Evolutionary conservation across 2,888 invertebrate genomes (phyloP), one percentile per base, ranked within the genome.

Genomic region (Apamea crenata): DNA sequence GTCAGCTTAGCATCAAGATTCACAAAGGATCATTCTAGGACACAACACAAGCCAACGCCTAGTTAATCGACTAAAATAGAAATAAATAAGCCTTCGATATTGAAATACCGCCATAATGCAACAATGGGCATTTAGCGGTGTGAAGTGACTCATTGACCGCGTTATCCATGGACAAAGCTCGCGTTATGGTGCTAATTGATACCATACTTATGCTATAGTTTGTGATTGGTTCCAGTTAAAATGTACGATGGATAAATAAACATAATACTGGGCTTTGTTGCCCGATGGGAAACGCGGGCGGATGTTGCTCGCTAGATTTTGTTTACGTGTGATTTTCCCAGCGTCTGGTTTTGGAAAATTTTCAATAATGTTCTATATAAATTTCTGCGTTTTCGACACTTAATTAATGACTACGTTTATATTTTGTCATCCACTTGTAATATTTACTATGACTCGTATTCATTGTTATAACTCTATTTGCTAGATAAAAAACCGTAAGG

Each of bases 201-300:
- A 86, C 90, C 89, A 83, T 81, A 80, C 88, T 86, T 87, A 85
- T 81, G 78, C 85, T 78, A 83, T 87, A 81, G 77, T 90, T 89
- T 89, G 86, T 86, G 88, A 89, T 89, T 89, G 88, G 89, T 88
- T 89, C 88, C 90, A 90, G 82, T 90, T 89, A 81, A 84, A 86
- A 90, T 90, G 68, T 83, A 76, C 74, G 77, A 59, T 79, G 83
- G n/a, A 85, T 89, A 90, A 87, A 88, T 90, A 90, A 88, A 90
- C 77, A 90, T 87, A 90, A 87, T 85, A 78, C 75, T 59, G 16
- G 56, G 69, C 81, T 87, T 85, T 87, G 89, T 88, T 50, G 47
- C 70, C 32, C 44, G 72, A 40, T 84, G 68, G 16, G 71, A 74
- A 87, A 36, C 50, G 53, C 21, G 73, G 59, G 56, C 53, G 74